phyloP scores from a whole-genome alignment of 2,888 invertebrate genomes.

The Sinhomidia bicolor region DNA sequence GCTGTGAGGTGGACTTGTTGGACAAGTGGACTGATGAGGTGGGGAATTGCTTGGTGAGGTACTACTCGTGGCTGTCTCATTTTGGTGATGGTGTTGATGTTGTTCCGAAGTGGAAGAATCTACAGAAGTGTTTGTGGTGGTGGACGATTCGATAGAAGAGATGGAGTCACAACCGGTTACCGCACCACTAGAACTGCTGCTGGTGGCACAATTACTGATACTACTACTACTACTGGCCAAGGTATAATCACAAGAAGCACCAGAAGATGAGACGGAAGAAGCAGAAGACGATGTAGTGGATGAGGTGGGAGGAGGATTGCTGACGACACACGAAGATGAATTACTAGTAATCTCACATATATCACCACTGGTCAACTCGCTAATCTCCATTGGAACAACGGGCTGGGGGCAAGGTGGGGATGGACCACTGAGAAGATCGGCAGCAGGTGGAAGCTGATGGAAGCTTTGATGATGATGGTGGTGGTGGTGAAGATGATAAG shows the following conservation, averaged over 20 bases:
- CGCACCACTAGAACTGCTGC: not conserved
- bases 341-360: slow-evolving; percentile 66
- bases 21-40: slow-evolving; percentile 58
- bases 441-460: slow-evolving; percentile 49
- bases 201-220: slow-evolving; percentile 8
- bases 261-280: slow-evolving; percentile 46
- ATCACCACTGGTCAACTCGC: slow-evolving; percentile 66
- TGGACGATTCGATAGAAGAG: not conserved
- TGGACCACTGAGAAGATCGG: slow-evolving; percentile 19
- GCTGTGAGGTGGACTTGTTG: not conserved
- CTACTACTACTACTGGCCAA: slow-evolving; percentile 41
- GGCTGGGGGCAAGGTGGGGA: slow-evolving; percentile 31
- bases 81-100: not conserved
- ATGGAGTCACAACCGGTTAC: slow-evolving; percentile 19
- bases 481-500: slow-evolving; percentile 47
- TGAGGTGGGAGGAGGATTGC: too few relatives aligned
- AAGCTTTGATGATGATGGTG: slow-evolving; percentile 37
- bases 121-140: too few relatives aligned
- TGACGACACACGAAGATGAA: too few relatives aligned
- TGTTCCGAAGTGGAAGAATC: not conserved
- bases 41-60: slow-evolving; percentile 66
- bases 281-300: not conserved
- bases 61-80: not conserved
- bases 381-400: slow-evolving; percentile 61
- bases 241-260: slow-evolving; percentile 64